Evolutionary conservation across 2,888 invertebrate genomes (phyloP).

Genomic region (Melangyna quadrimaculata): DNA sequence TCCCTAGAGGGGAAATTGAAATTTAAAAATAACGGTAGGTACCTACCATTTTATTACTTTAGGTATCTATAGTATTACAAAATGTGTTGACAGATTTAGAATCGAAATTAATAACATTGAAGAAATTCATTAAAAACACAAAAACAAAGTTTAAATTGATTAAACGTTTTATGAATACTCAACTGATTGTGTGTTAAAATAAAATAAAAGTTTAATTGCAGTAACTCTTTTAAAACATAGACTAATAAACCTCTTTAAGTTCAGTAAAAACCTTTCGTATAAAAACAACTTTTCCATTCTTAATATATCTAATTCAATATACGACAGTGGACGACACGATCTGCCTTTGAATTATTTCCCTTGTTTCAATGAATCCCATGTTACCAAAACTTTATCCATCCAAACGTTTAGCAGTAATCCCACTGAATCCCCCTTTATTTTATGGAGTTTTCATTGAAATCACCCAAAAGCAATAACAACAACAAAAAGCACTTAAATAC

Average conservation of each 20-base stretch:
- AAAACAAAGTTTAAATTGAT: not conserved
- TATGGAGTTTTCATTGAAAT: slow-evolving; percentile 30
- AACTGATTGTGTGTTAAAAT: not conserved
- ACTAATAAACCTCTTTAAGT: not conserved
- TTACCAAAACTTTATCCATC: slow-evolving; percentile 20
- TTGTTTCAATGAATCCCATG: slow-evolving; percentile 24
- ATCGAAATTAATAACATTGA: not conserved
- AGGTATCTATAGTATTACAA: not conserved
- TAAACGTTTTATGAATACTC: not conserved
- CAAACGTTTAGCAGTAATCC: slow-evolving; percentile 28
- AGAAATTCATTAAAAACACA: not conserved
- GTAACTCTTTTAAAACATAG: not conserved
- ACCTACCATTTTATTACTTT: too few species aligned
- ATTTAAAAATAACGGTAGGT: too few species aligned
- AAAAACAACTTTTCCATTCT: not conserved
- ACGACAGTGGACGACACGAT: not conserved
- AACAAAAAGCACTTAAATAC: slow-evolving; percentile 6
- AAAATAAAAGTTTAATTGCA: not conserved
- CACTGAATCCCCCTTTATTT: slow-evolving; percentile 33
- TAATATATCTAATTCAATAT: not conserved
- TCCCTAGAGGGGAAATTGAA: too few species aligned
- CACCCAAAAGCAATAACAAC: not conserved
- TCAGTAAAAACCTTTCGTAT: not conserved
- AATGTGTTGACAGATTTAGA: not conserved
- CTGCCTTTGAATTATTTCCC: not conserved